Conservation (phyloP, 2,797 vertebrate genomes). For the Eidolon dupreanum region DNA sequence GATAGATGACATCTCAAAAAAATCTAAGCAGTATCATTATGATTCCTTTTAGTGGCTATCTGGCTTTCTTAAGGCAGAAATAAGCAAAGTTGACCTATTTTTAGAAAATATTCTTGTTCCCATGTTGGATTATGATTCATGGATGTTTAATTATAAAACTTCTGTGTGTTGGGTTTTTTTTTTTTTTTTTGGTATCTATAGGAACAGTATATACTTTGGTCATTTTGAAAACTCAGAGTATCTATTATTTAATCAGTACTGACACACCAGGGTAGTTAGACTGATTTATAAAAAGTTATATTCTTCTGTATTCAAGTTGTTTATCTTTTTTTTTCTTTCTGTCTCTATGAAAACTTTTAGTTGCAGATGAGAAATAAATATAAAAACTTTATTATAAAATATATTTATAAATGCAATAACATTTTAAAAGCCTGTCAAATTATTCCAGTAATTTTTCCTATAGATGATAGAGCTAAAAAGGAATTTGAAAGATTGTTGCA, state of each 20-base stretch:
- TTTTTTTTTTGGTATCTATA: not conserved
- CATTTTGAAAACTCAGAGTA: conserved; percentile 8
- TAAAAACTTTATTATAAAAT: not conserved
- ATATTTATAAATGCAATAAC: not conserved
- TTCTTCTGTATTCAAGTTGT: not conserved
- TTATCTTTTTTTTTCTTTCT: conserved; percentile 8
- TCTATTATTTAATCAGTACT: not conserved
- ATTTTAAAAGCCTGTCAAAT: not conserved
- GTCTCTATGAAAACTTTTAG: not conserved
- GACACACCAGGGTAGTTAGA: not conserved
- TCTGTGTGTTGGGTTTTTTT: too few relatives aligned
- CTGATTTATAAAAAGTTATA: not conserved
- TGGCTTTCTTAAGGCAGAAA: not conserved
- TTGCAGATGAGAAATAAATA: not conserved
- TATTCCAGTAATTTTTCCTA: not conserved
- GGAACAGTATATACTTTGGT: not conserved
- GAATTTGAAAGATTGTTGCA: conserved; percentile 15
- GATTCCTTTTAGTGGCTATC: not conserved
- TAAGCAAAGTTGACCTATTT: not conserved
- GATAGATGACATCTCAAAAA: not conserved
- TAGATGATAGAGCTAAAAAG: not conserved
- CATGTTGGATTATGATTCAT: not conserved
- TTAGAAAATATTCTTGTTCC: not conserved
- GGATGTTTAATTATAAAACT: not conserved
- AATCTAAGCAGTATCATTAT: not conserved